These are phyloP conservation scores for Danaus plexippus DNA, from an alignment of 1,140 invertebrate genomes.

Conservation along the genomic window DNA sequence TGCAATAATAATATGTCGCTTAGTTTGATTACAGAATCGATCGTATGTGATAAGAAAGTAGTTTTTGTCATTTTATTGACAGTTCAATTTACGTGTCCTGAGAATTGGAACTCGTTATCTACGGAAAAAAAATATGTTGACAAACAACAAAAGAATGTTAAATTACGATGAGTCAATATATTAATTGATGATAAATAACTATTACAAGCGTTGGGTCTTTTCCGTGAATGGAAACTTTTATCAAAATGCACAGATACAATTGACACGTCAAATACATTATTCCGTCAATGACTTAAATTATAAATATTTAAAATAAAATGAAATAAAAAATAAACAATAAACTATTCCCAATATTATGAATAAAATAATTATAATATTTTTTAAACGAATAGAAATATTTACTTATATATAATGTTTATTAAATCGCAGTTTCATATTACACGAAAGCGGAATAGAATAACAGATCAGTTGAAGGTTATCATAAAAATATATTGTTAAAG, in stretches of 20 bases:
- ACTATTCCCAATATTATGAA: too few species aligned
- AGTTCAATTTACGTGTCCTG: slow-evolving; percentile 1
- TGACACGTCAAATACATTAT: slow-evolving; percentile 1
- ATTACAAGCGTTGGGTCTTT: slow-evolving; percentile 21
- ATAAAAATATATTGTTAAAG: too few species aligned
- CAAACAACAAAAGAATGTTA: slow-evolving; percentile 6
- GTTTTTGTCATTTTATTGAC: background rate
- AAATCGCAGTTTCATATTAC: too few species aligned
- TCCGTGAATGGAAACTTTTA: slow-evolving; percentile 21
- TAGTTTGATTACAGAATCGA: background rate
- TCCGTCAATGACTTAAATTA: background rate
- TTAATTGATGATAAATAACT: slow-evolving; percentile 9
- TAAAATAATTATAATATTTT: too few species aligned
- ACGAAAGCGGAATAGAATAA: too few species aligned
- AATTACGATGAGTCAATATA: slow-evolving; percentile 2
- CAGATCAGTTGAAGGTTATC: too few species aligned
- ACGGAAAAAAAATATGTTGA: background rate
- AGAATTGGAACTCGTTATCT: slow-evolving; percentile 1
- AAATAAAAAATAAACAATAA: too few species aligned
- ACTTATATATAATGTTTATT: too few species aligned
- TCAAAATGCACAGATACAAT: slow-evolving; percentile 15
- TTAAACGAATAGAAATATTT: too few species aligned
- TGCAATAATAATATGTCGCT: slow-evolving; percentile 50
- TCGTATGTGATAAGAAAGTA: background rate
- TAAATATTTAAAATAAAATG: background rate